These are phyloP conservation scores for Austrolebias charrua DNA, from an alignment of 2,797 vertebrate species.

Conservation along the genomic window DNA sequence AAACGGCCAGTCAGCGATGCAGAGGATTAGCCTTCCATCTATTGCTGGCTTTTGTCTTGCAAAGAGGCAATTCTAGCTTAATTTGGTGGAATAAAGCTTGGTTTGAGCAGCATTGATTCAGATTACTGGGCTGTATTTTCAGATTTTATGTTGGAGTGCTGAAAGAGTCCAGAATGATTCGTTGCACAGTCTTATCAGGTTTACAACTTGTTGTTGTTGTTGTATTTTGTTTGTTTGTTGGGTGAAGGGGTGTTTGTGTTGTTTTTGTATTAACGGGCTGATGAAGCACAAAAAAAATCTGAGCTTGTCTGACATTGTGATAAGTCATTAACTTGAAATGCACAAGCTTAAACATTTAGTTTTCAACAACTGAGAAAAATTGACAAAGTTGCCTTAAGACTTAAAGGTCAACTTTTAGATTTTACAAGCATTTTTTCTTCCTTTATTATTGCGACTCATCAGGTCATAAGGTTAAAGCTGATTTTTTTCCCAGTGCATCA, in stretches of 20 bases:
- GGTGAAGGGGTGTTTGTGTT: background rate
- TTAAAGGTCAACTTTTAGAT: too few relatives aligned
- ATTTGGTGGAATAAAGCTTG: conserved; percentile 57
- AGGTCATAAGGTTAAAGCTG: too few relatives aligned
- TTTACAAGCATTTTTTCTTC: too few relatives aligned
- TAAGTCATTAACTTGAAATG: background rate
- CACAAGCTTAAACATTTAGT: background rate
- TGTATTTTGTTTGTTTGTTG: background rate
- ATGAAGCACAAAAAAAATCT: conserved; percentile 29
- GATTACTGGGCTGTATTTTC: conserved; percentile 46
- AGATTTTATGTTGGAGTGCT: conserved; percentile 34
- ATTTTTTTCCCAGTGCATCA: background rate
- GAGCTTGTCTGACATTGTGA: conserved; percentile 24
- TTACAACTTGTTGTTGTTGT: conserved; percentile 1
- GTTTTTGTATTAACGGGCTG: conserved; percentile 28
- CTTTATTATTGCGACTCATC: too few relatives aligned
- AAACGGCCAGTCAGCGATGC: conserved; percentile 60
- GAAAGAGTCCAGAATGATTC: conserved; percentile 30
- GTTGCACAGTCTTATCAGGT: conserved; percentile 33
- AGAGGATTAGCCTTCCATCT: conserved; percentile 62
- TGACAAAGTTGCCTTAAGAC: too few relatives aligned
- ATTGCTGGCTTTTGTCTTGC: conserved; percentile 51
- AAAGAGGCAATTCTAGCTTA: conserved; percentile 61
- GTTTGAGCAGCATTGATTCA: conserved; percentile 55
- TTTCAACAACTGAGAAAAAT: background rate